A percentile compares a stretch with the other conserved stretches of the same genome.
phyloP scores from a whole-genome alignment of 2,797 vertebrate species.

The Falco concolor region DNA sequence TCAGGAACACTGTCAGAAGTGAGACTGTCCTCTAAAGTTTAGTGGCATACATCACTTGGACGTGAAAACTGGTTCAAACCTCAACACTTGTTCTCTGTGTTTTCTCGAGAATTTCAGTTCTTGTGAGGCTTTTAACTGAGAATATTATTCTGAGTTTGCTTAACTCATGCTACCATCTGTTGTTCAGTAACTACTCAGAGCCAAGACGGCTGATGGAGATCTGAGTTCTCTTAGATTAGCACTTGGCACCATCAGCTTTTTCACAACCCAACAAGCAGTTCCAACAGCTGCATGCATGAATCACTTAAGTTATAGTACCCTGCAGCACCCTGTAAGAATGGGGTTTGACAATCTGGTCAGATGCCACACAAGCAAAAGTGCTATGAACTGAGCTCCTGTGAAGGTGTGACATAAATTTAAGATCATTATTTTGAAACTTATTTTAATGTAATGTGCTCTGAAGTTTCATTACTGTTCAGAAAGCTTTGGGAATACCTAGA shows the following conservation, averaged over 20 bases:
- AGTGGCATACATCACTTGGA: background rate
- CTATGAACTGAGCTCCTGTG: background rate
- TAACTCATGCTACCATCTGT: constrained; percentile 59
- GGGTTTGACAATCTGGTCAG: constrained; percentile 37
- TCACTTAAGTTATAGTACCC: constrained; percentile 51
- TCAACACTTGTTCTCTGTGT: background rate
- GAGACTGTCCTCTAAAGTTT: background rate
- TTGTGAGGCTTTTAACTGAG: constrained; percentile 37
- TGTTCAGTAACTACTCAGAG: constrained; percentile 28
- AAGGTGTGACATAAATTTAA: background rate
- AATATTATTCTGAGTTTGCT: constrained; percentile 46
- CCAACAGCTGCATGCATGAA: constrained; percentile 63
- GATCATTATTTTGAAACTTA: background rate
- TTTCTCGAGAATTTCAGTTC: background rate
- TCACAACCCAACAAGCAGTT: constrained; percentile 57
- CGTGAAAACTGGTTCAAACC: background rate
- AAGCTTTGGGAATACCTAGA: background rate
- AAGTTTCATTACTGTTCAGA: background rate
- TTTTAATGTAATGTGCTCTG: background rate
- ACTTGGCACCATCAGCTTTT: constrained; percentile 51
- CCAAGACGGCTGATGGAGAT: constrained; percentile 56
- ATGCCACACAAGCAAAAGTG: constrained; percentile 18
- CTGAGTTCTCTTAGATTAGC: constrained; percentile 63
- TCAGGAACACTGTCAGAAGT: background rate
- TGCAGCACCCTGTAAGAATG: constrained; percentile 36